Evolutionary conservation across 1,140 invertebrate species (phyloP), one percentile per base, ranked within the genome.

Genomic region (Drosophila rhopaloa): DNA sequence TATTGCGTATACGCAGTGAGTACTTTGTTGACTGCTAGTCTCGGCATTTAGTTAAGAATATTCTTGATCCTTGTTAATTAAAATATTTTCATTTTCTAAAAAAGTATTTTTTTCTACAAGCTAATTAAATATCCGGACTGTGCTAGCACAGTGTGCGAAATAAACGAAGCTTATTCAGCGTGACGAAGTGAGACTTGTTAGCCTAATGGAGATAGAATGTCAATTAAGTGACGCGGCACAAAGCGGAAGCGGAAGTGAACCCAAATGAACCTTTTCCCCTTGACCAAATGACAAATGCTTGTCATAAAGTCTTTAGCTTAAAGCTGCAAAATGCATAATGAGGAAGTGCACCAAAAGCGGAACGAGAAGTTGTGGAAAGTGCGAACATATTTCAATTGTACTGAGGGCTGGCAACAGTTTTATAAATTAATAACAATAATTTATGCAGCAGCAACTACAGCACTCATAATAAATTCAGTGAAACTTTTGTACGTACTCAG

Each of bases 401-500:
- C 56, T 60, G 47, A 46, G 68, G 24, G 51, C 62, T 61, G 79
- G 76, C 59, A 86, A 53, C 71, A 89, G 65, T 79, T 88, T 86
- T 86, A 72, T 88, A 88, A 86, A 86, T 86, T 88, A 86, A 88
- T 88, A 86, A 89, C 76, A 86, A 83, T 83, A 88, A 88, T 86
- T 83, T 86, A 86, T 83, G 76, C 83, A 86, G 71, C 72, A 58
- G 73, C 75, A 67, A 79, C 75, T 76, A 79, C 79, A 88, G 70
- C 78, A 58, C 72, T 86, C 79, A 79, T 88, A 86, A 86, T 86
- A 86, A 82, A 86, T 86, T 88, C 83, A 76, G 66, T 53, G 53
- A 72, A 86, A 77, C 77, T 73, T 88, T 86, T 83, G 57, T 76
- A 77, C 74, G 86, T 66, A 56, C 82, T 76, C 55, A 68, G 74